phyloP scores from a whole-genome alignment of 2,113 vertebrate genomes.

The Tachycineta bicolor region DNA sequence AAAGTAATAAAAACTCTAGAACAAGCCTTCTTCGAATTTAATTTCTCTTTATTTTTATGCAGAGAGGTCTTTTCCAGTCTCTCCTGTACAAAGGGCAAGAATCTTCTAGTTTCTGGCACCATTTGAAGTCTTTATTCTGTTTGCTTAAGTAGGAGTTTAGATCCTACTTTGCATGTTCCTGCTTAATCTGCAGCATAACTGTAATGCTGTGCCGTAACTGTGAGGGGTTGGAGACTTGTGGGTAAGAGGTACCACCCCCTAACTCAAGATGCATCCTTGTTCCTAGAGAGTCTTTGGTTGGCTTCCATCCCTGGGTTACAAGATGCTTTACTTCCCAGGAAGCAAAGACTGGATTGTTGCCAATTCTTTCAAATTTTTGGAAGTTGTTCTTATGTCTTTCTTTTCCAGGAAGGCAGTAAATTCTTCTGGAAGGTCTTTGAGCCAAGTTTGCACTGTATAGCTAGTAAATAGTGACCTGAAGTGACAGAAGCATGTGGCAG shows the following conservation, averaged over 20 bases:
- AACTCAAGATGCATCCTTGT: neutral
- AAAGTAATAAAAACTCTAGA: neutral
- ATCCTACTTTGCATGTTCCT: neutral
- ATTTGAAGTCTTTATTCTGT: neutral
- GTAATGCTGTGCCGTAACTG: neutral
- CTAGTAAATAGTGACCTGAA: neutral
- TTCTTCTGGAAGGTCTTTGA: neutral
- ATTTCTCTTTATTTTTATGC: neutral
- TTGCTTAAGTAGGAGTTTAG: neutral
- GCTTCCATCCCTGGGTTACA: neutral
- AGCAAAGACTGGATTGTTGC: neutral
- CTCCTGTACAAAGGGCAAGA: neutral
- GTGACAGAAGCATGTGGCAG: neutral
- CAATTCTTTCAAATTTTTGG: neutral
- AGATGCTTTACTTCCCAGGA: neutral
- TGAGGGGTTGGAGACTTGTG: neutral
- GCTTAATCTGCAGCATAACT: neutral
- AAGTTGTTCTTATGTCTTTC: neutral
- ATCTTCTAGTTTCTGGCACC: neutral
- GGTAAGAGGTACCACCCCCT: neutral
- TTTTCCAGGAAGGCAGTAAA: neutral
- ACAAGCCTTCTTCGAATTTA: neutral
- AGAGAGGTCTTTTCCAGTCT: neutral
- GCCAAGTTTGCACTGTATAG: neutral
- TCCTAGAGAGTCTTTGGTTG: neutral